phyloP scores from a whole-genome alignment of 2,113 vertebrate species.

The Progne subis region DNA sequence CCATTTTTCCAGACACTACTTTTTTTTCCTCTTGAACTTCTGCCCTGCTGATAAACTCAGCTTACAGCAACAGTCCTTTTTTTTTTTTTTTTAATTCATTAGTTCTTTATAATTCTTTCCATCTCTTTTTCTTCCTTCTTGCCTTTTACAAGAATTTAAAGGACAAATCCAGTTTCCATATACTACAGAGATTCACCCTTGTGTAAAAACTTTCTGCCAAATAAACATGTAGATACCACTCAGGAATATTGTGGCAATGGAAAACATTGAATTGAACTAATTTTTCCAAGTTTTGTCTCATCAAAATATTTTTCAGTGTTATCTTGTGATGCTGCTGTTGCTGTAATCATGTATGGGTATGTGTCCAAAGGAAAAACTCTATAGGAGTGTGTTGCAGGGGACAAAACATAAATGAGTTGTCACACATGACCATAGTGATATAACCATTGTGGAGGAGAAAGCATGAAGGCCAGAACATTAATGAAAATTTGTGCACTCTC shows the following conservation, averaged over 20 bases:
- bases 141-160: neutral
- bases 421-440: rapidly evolving
- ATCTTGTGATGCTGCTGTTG: neutral
- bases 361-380: neutral
- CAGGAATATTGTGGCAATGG: neutral
- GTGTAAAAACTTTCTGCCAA: neutral
- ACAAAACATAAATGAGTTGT: neutral
- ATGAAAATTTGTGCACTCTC: neutral
- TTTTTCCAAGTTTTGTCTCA: neutral
- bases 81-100: neutral
- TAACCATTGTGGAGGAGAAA: neutral
- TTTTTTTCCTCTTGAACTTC: neutral
- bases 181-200: neutral
- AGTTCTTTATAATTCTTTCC: neutral
- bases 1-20: rapidly evolving
- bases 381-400: neutral
- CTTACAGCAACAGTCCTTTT: neutral
- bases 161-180: neutral
- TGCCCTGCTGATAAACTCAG: neutral
- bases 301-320: neutral
- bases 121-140: neutral
- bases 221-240: neutral
- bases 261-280: neutral
- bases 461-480: neutral
- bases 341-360: neutral